Percentiles rank a stretch among this genome's conserved stretches.
phyloP scores from a whole-genome alignment of 1,140 invertebrate genomes.

The Hesperophylax magnus region DNA sequence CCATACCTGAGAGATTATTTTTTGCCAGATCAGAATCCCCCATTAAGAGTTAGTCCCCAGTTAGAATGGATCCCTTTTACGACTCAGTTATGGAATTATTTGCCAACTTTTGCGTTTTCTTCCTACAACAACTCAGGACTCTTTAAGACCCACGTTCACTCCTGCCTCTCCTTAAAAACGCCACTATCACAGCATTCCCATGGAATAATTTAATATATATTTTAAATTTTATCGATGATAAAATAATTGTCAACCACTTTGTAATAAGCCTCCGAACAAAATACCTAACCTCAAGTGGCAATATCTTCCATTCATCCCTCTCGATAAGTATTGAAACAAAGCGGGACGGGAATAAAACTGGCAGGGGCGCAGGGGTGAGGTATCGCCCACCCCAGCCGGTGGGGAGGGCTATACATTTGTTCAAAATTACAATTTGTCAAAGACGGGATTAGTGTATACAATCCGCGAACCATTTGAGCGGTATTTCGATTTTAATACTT shows the following conservation, averaged over 20 bases:
- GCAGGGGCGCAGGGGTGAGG: not conserved
- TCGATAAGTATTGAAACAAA: constrained; percentile 29
- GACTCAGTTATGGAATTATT: too few species aligned
- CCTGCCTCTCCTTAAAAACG: too few species aligned
- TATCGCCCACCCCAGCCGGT: not conserved
- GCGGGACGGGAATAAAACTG: constrained; percentile 18
- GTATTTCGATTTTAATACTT: constrained; percentile 41
- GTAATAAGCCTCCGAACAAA: not conserved
- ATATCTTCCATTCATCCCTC: constrained; percentile 35
- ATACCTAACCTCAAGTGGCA: constrained; percentile 23
- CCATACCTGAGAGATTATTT: too few species aligned
- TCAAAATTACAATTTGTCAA: constrained; percentile 57
- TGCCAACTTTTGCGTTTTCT: too few species aligned
- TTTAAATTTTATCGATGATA: too few species aligned
- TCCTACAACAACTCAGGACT: too few species aligned
- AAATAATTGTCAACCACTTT: not conserved
- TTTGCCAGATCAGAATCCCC: too few species aligned
- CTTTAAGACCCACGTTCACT: too few species aligned
- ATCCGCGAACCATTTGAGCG: not conserved
- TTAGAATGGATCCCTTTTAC: too few species aligned
- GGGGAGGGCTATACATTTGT: constrained; percentile 41
- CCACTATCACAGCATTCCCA: too few species aligned
- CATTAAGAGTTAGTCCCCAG: too few species aligned
- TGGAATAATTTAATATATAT: too few species aligned
- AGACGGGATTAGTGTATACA: constrained; percentile 51